A percentile compares a stretch with the other conserved stretches of the same genome.
These are phyloP conservation scores for Latrodectus geometricus DNA, from an alignment of 1,140 invertebrate genomes.

Conservation along the genomic window DNA sequence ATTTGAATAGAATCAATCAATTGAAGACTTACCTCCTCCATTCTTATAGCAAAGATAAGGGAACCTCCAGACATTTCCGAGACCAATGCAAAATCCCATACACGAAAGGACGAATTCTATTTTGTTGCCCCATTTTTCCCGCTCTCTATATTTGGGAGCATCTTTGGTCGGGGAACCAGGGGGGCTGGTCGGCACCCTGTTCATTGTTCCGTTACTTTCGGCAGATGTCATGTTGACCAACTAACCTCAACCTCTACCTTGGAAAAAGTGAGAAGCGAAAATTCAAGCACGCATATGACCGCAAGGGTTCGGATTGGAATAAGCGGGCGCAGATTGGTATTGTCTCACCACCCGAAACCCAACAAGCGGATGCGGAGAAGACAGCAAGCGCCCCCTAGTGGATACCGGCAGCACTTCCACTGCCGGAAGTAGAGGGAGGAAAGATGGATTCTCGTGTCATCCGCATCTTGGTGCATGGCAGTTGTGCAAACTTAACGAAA, in stretches of 20 bases:
- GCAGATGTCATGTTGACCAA: conserved; percentile 32
- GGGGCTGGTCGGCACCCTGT: conserved; percentile 40
- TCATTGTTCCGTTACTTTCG: conserved; percentile 12
- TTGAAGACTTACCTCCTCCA: conserved; percentile 74
- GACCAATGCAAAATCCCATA: conserved; percentile 81
- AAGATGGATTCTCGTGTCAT: neutral
- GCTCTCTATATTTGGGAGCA: conserved; percentile 67
- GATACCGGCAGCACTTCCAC: conserved; percentile 1
- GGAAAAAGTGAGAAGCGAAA: neutral
- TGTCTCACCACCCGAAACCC: neutral
- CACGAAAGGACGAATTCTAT: conserved; percentile 89
- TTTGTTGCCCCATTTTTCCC: conserved; percentile 84
- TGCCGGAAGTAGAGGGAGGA: neutral
- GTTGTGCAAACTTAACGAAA: neutral
- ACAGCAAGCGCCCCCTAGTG: conserved; percentile 9
- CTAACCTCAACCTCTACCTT: neutral
- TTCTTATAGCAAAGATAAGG: conserved; percentile 83
- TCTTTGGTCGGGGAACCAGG: conserved; percentile 40
- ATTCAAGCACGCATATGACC: neutral
- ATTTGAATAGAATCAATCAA: too few species aligned
- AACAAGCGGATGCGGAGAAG: neutral
- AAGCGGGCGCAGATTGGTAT: neutral
- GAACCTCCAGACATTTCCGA: conserved; percentile 82
- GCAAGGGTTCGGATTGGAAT: neutral
- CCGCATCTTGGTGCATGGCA: neutral